These are phyloP conservation scores for Dusona sp. DNA, from an alignment of 2,888 invertebrate genomes.

Conservation along the genomic window DNA sequence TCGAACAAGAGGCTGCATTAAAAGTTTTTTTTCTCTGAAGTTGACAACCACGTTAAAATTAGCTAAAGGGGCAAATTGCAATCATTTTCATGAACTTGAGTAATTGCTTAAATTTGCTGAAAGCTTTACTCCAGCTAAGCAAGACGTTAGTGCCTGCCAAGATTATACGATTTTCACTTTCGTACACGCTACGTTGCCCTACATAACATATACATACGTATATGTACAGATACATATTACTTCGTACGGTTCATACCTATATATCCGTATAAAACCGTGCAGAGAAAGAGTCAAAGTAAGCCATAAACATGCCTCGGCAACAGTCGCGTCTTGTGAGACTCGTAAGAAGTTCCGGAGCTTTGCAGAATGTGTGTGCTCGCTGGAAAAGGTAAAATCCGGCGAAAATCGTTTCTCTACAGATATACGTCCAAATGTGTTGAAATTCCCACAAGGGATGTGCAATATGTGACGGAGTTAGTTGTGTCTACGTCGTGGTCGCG, in stretches of 20 bases:
- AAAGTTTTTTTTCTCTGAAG: no score
- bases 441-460: conserved; percentile 56
- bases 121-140: conserved; percentile 31
- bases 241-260: background rate
- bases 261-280: background rate
- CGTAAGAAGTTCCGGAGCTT: conserved; percentile 58
- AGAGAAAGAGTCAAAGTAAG: conserved; percentile 41
- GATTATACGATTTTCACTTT: conserved; percentile 19
- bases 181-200: background rate
- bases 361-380: conserved; percentile 45
- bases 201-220: conserved; percentile 10
- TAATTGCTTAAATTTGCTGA: conserved; percentile 25
- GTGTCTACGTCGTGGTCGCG: conserved; percentile 35
- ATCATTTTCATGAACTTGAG: conserved; percentile 7
- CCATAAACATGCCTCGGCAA: conserved; percentile 59
- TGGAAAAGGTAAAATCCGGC: conserved; percentile 28
- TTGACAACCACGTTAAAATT: background rate
- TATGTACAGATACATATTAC: background rate
- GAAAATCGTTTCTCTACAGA: conserved; percentile 3
- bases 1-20: background rate
- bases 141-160: conserved; percentile 18
- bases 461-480: conserved; percentile 49
- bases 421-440: conserved; percentile 23
- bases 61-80: background rate
- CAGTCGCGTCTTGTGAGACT: conserved; percentile 47